phyloP scores from a whole-genome alignment of 2,113 vertebrate genomes.

The Cryptomyrus ogoouensis region DNA sequence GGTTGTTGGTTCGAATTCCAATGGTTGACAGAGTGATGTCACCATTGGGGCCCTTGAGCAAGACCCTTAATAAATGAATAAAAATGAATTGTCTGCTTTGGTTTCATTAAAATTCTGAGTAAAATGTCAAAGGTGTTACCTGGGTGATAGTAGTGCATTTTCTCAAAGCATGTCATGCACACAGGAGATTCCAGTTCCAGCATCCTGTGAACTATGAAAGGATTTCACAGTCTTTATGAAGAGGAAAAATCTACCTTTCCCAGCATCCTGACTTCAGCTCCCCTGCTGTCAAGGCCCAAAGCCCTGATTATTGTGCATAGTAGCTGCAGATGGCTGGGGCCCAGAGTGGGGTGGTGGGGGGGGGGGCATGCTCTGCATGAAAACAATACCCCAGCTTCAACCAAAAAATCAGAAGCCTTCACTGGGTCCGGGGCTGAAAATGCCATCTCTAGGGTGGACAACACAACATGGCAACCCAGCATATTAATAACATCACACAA shows the following conservation, averaged over 20 bases:
- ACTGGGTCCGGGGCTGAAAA: background rate
- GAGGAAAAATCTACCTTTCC: background rate
- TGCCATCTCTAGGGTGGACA: background rate
- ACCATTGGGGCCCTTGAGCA: background rate
- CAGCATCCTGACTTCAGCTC: background rate
- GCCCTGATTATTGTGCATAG: background rate
- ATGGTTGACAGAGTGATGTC: background rate
- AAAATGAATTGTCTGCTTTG: background rate
- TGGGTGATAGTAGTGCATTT: background rate
- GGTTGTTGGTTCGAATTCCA: background rate
- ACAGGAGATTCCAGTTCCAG: background rate
- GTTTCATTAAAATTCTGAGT: background rate
- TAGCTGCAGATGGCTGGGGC: background rate
- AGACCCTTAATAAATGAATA: background rate
- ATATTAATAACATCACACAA: background rate
- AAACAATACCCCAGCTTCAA: background rate
- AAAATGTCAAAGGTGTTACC: background rate
- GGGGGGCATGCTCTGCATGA: background rate
- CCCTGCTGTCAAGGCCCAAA: background rate
- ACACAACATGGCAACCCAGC: background rate
- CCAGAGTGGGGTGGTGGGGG: background rate
- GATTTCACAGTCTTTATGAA: background rate
- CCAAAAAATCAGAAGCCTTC: background rate
- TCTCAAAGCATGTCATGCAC: background rate
- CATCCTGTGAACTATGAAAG: background rate